These are phyloP conservation scores for Aquatica leii DNA, from an alignment of 2,888 invertebrate species.

Conservation along the genomic window DNA sequence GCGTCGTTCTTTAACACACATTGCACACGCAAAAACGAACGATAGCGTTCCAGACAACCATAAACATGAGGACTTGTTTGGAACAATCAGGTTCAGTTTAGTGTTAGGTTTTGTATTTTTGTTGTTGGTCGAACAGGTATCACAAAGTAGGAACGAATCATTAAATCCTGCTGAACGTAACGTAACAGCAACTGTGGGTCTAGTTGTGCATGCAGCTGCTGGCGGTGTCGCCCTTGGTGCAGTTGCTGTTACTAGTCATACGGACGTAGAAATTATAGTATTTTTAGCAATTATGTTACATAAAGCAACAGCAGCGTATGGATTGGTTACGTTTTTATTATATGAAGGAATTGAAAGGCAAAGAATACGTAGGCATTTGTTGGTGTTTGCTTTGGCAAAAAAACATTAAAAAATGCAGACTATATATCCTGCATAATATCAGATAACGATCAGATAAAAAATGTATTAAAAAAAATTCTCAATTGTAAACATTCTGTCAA, in stretches of 20 bases:
- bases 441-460: too few species aligned
- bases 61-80: slow-evolving; percentile 69
- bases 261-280: slow-evolving; percentile 96
- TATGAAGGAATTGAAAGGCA: slow-evolving; percentile 92
- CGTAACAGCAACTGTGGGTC: slow-evolving; percentile 93
- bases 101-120: slow-evolving; percentile 97
- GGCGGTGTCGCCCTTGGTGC: slow-evolving; percentile 99
- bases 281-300: slow-evolving; percentile 99
- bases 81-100: slow-evolving; percentile 89
- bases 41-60: slow-evolving; percentile 59
- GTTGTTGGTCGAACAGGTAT: slow-evolving; percentile 91
- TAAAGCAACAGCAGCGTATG: slow-evolving; percentile 99
- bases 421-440: too few species aligned
- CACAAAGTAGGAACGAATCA: slow-evolving; percentile 67
- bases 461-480: too few species aligned
- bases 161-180: slow-evolving; percentile 72
- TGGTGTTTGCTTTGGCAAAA: slow-evolving; percentile 93
- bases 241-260: slow-evolving; percentile 94
- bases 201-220: slow-evolving; percentile 98
- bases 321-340: slow-evolving; percentile 94
- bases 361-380: slow-evolving; percentile 86
- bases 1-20: slow-evolving; percentile 78
- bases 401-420: too few species aligned
- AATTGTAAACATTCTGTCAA: too few species aligned
- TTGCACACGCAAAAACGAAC: slow-evolving; percentile 47